Conservation (phyloP, 2,113 vertebrate genomes). For the Marmota flaviventris region DNA sequence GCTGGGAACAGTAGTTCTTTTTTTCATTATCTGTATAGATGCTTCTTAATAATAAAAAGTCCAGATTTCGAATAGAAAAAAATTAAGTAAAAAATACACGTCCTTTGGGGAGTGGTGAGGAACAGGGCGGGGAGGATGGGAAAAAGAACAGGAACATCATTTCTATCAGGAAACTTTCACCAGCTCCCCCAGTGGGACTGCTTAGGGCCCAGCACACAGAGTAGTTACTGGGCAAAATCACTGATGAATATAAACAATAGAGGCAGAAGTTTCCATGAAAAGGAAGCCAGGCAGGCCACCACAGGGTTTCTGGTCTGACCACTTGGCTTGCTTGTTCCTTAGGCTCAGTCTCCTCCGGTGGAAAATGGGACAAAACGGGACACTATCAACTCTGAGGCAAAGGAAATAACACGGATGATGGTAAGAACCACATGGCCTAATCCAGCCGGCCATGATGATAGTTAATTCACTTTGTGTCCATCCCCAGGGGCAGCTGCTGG, state of each 20-base stretch:
- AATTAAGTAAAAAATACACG: neutral
- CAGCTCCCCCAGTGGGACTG: neutral
- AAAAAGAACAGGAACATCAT: no score
- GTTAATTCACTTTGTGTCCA: neutral
- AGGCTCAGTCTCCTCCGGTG: neutral
- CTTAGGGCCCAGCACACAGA: no score
- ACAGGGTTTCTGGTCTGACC: neutral
- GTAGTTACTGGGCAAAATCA: neutral
- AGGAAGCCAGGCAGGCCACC: no score
- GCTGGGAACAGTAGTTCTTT: slow-evolving; percentile 56
- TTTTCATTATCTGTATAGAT: neutral
- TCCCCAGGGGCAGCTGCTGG: neutral
- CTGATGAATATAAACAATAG: neutral
- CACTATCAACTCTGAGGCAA: neutral
- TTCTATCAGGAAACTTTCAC: neutral
- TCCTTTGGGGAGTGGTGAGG: neutral
- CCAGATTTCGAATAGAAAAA: neutral
- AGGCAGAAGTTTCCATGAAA: neutral
- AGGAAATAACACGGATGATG: neutral
- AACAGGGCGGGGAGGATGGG: neutral
- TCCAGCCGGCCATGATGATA: no score
- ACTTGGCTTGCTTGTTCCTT: neutral
- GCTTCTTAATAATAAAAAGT: neutral
- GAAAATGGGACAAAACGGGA: neutral
- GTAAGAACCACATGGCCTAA: neutral